These are phyloP conservation scores for Arremon aurantiirostris DNA, from an alignment of 2,797 vertebrate genomes.

Conservation along the genomic window DNA sequence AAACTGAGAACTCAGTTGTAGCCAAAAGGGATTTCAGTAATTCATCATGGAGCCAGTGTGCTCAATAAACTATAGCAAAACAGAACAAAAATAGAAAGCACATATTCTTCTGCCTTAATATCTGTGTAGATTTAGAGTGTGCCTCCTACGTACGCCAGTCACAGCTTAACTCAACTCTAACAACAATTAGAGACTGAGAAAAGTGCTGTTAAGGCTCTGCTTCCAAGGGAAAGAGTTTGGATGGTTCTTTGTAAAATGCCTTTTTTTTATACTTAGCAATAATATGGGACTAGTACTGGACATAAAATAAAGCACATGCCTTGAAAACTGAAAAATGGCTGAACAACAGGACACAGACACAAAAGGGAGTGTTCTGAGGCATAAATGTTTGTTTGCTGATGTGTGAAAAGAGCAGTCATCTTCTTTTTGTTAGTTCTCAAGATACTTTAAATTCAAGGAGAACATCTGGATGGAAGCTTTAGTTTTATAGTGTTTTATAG, in stretches of 20 bases:
- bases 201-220: neutral
- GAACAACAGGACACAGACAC: neutral
- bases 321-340: neutral
- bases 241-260: neutral
- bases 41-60: neutral
- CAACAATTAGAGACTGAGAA: neutral
- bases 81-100: slow-evolving; percentile 7
- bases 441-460: neutral
- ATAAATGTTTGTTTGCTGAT: neutral
- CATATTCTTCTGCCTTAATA: neutral
- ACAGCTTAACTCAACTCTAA: neutral
- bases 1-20: neutral
- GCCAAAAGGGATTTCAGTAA: neutral
- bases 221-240: neutral
- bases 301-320: neutral
- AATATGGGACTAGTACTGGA: neutral
- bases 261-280: neutral
- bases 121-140: neutral
- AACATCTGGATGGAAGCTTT: neutral
- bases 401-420: neutral
- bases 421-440: neutral
- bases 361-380: neutral
- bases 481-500: neutral
- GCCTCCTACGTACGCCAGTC: neutral
- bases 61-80: neutral